These are phyloP conservation scores for Tragulus kanchil DNA, from an alignment of 2,113 vertebrate species.

Conservation along the genomic window DNA sequence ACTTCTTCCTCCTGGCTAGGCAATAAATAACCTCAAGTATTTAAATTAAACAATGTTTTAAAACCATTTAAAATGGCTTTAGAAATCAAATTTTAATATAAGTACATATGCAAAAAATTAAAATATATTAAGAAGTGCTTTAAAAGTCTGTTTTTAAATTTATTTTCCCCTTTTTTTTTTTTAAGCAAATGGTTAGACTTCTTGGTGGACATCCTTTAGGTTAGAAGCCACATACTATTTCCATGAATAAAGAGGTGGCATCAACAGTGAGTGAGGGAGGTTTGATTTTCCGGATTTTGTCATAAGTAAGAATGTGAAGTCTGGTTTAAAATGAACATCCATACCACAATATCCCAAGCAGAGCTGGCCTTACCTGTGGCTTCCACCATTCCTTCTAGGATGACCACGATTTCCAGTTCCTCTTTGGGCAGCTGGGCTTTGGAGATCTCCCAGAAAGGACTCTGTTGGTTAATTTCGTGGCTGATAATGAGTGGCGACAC, in stretches of 20 bases:
- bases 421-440: constrained; percentile 95
- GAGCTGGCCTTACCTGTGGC: constrained; percentile 94
- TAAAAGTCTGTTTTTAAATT: not conserved
- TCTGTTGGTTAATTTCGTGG: constrained; percentile 98
- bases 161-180: not conserved
- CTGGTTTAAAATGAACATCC: not conserved
- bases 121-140: constrained; percentile 49
- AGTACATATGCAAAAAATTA: constrained; percentile 77
- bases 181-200: not conserved
- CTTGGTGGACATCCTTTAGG: not conserved
- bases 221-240: not conserved
- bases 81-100: constrained; percentile 68
- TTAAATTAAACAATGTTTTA: constrained; percentile 33
- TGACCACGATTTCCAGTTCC: constrained; percentile 98
- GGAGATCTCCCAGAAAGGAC: constrained; percentile 99
- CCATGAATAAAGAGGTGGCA: rapidly evolving
- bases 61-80: constrained; percentile 60
- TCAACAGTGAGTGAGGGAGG: not conserved
- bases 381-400: constrained; percentile 99
- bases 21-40: constrained; percentile 68
- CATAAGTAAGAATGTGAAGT: not conserved
- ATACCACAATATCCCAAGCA: not conserved
- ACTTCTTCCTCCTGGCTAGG: constrained; percentile 69
- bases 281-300: not conserved
- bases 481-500: constrained; percentile 99